phyloP scores from a whole-genome alignment of 2,888 invertebrate species.

The Chesias legatella region DNA sequence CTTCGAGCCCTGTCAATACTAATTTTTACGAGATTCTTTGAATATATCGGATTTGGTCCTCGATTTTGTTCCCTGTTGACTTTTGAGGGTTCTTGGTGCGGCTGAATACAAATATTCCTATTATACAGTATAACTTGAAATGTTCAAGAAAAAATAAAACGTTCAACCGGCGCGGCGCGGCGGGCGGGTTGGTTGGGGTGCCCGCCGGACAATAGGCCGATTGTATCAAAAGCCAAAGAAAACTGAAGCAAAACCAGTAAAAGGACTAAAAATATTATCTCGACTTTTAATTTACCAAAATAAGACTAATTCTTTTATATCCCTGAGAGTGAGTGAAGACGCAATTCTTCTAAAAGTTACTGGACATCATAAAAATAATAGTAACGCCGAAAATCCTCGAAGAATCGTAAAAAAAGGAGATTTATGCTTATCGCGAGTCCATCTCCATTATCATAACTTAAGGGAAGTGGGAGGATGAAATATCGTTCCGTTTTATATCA shows the following conservation, averaged over 20 bases:
- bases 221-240: slow-evolving; percentile 6
- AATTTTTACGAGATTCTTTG: slow-evolving; percentile 38
- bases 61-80: slow-evolving; percentile 10
- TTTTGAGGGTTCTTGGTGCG: too few relatives aligned
- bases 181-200: neutral
- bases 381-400: slow-evolving; percentile 31
- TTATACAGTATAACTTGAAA: slow-evolving; percentile 3
- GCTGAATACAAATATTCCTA: slow-evolving; percentile 1
- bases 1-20: slow-evolving; percentile 36
- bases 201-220: neutral
- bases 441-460: slow-evolving; percentile 57
- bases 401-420: slow-evolving; percentile 42
- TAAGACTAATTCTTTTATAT: slow-evolving; percentile 9
- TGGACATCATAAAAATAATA: slow-evolving; percentile 36
- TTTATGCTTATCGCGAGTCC: slow-evolving; percentile 43
- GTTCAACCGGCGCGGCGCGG: neutral
- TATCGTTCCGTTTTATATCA: slow-evolving; percentile 40
- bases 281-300: neutral
- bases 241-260: too few relatives aligned
- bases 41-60: slow-evolving; percentile 18
- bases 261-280: too few relatives aligned
- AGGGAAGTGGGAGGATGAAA: slow-evolving; percentile 47
- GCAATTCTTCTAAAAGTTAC: slow-evolving; percentile 36
- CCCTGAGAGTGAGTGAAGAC: slow-evolving; percentile 37
- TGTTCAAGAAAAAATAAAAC: slow-evolving; percentile 4